Evolutionary conservation across 2,797 vertebrate species (phyloP).

Genomic region (Halcyon badia): DNA sequence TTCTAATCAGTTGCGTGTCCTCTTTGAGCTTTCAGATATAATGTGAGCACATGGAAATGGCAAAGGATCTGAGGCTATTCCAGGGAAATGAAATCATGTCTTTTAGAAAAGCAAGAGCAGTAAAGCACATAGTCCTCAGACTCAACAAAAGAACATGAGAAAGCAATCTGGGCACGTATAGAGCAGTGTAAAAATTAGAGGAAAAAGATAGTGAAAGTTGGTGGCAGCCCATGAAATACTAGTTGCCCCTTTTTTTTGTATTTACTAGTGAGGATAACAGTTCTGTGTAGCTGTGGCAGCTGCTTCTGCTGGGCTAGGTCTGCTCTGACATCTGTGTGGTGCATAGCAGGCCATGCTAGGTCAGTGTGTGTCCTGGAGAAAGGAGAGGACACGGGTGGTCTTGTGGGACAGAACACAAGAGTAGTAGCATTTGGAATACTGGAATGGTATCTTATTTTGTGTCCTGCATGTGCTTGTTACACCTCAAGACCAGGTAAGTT

Average conservation of each 20-base stretch:
- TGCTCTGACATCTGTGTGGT: not conserved
- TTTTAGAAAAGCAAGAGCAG: slow-evolving; percentile 23
- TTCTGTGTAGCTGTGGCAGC: not conserved
- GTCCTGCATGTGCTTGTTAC: fast-evolving
- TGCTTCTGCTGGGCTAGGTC: not conserved
- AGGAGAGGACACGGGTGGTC: not conserved
- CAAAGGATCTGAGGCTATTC: slow-evolving; percentile 53
- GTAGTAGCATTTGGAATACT: not conserved
- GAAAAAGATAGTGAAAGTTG: not conserved
- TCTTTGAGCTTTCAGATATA: slow-evolving; percentile 33
- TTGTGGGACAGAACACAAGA: not conserved
- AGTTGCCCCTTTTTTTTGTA: not conserved
- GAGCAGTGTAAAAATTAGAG: not conserved
- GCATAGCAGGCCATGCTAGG: not conserved
- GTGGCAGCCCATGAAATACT: slow-evolving; percentile 2
- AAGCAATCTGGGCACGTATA: not conserved
- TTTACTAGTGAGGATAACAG: not conserved
- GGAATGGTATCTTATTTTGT: not conserved
- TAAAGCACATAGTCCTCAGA: not conserved
- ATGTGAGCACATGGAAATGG: not conserved
- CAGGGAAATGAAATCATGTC: slow-evolving; percentile 51
- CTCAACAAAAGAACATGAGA: slow-evolving; percentile 3
- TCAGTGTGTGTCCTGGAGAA: not conserved
- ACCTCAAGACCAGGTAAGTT: not conserved
- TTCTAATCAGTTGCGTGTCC: slow-evolving; percentile 36